Conservation (phyloP, 2,113 vertebrate genomes). For the Hyperoodon ampullatus region DNA sequence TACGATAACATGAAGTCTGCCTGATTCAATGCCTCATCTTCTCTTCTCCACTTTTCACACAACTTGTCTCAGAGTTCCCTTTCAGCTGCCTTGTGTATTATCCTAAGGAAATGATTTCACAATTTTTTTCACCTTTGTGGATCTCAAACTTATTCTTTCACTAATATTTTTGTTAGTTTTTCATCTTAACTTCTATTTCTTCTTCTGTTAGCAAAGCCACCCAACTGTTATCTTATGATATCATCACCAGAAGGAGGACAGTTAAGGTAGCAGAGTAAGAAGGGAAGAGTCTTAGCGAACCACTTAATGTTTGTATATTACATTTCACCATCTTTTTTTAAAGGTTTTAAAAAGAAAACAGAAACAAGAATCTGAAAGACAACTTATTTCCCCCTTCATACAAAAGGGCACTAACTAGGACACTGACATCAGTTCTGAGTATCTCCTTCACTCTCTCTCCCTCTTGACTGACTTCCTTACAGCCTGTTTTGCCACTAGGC, state of each 20-base stretch:
- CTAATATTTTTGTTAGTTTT: neutral
- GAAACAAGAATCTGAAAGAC: neutral
- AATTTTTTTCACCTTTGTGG: neutral
- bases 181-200: conserved; percentile 32
- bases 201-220: conserved; percentile 2
- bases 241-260: neutral
- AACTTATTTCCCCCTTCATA: neutral
- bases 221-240: neutral
- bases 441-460: neutral
- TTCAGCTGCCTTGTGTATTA: neutral
- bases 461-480: neutral
- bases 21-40: neutral
- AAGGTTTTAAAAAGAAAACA: neutral
- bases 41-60: neutral
- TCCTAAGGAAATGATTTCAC: neutral
- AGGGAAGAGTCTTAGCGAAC: neutral
- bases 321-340: neutral
- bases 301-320: neutral
- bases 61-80: neutral
- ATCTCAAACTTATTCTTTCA: neutral
- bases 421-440: neutral
- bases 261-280: neutral
- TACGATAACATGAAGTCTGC: neutral
- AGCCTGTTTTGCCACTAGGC: neutral
- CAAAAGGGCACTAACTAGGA: neutral